Percentiles rank a stretch among this genome's conserved stretches.
Conservation (phyloP, 2,888 invertebrate species). For the Mantis religiosa region DNA sequence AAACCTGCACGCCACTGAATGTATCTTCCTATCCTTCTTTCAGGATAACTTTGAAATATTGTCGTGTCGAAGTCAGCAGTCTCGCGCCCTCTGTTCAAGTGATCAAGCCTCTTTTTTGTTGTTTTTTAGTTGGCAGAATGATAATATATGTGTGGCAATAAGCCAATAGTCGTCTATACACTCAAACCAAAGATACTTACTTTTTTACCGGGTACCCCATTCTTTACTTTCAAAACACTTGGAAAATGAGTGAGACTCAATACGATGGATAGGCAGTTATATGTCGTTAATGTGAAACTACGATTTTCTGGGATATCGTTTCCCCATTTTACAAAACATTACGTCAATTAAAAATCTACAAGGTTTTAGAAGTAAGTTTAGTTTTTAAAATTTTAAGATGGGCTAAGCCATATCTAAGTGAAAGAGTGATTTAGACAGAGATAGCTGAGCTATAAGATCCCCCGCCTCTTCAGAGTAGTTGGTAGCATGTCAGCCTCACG, state of each 20-base stretch:
- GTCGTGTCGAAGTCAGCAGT: conserved; percentile 13
- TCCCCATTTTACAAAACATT: no score
- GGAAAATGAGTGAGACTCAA: neutral
- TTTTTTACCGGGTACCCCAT: neutral
- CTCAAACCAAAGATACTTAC: neutral
- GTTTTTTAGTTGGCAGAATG: neutral
- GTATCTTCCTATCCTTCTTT: neutral
- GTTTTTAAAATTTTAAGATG: no score
- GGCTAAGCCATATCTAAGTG: no score
- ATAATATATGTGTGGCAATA: conserved; percentile 15
- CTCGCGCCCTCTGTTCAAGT: neutral
- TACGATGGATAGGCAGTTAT: neutral
- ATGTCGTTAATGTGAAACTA: no score
- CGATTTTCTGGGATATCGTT: no score
- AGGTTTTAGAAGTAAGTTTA: neutral
- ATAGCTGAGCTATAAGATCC: no score
- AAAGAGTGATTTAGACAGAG: no score
- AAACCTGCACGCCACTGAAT: neutral
- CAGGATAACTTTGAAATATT: neutral
- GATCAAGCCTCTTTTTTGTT: neutral
- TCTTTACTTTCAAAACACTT: neutral
- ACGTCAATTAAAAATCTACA: neutral
- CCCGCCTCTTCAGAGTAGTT: no score
- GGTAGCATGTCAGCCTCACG: no score
- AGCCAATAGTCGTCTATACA: conserved; percentile 12